A percentile compares a stretch with the other conserved stretches of the same genome.
These are phyloP conservation scores for Matsumyia berberina DNA, from an alignment of 2,888 invertebrate genomes.

Conservation along the genomic window DNA sequence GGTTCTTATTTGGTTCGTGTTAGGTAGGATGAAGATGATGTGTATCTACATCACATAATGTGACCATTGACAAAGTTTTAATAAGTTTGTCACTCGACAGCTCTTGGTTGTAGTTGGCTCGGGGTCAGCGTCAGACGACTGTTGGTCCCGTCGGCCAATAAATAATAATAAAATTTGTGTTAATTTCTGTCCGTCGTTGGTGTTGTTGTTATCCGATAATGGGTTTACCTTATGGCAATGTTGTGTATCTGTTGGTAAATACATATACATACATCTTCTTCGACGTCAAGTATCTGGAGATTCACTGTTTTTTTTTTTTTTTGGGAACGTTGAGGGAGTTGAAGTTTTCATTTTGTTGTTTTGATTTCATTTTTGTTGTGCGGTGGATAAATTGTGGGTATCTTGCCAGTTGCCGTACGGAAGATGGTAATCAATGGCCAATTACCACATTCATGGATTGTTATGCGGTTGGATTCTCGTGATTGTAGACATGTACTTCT, in stretches of 20 bases:
- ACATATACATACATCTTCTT: conserved; percentile 25
- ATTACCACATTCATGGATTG: conserved; percentile 76
- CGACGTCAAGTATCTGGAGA: conserved; percentile 50
- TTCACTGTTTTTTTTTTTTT: conserved; percentile 15
- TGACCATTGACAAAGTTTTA: conserved; percentile 75
- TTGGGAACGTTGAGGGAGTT: conserved; percentile 38
- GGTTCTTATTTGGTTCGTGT: conserved; percentile 53
- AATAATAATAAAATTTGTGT: conserved; percentile 84
- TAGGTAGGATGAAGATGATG: conserved; percentile 54
- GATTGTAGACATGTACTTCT: conserved; percentile 66
- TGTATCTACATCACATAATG: conserved; percentile 74
- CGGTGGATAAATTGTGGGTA: conserved; percentile 64
- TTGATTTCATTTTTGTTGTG: conserved; percentile 15
- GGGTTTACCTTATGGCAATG: conserved; percentile 64
- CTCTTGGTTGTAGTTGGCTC: conserved; percentile 13
- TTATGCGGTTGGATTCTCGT: conserved; percentile 69
- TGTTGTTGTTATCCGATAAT: conserved; percentile 70
- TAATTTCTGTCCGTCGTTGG: conserved; percentile 79
- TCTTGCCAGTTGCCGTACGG: conserved; percentile 60
- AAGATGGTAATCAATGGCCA: conserved; percentile 76
- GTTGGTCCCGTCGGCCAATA: conserved; percentile 80
- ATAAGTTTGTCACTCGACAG: conserved; percentile 71
- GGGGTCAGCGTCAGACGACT: neutral
- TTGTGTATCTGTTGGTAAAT: conserved; percentile 31
- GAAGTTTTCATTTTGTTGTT: conserved; percentile 2